phyloP scores from a whole-genome alignment of 2,797 vertebrate species.

The Hybognathus amarus region DNA sequence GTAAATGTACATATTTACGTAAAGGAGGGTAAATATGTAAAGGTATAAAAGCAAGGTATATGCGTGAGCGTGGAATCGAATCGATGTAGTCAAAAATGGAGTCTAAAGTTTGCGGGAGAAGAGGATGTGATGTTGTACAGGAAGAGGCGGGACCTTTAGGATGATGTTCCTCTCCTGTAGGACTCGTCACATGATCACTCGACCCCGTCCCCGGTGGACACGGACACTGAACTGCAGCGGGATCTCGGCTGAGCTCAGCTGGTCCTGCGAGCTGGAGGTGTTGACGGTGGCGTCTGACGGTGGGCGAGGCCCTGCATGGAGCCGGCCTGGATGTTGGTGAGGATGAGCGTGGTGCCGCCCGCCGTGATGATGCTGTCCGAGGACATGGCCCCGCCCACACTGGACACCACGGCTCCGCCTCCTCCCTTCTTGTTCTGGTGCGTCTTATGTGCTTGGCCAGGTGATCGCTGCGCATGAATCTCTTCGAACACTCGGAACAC shows the following conservation, averaged over 20 bases:
- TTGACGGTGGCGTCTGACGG: constrained; percentile 85
- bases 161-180: constrained; percentile 2
- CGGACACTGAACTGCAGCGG: constrained; percentile 98
- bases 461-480: constrained; percentile 99
- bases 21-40: constrained; percentile 80
- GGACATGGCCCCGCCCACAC: constrained; percentile 87
- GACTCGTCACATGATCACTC: constrained; percentile 80
- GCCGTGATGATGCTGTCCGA: constrained; percentile 95
- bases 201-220: constrained; percentile 95
- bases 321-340: constrained; percentile 98
- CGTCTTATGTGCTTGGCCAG: constrained; percentile 99
- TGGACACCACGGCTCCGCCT: constrained; percentile 88
- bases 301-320: constrained; percentile 89
- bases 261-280: constrained; percentile 86
- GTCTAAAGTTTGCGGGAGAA: constrained; percentile 34
- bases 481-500: constrained; percentile 98
- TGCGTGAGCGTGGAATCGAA: constrained; percentile 68
- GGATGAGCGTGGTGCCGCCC: constrained; percentile 97
- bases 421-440: constrained; percentile 99
- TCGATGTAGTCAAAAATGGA: constrained; percentile 56
- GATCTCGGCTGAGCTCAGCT: constrained; percentile 96
- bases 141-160: constrained; percentile 44
- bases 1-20: constrained; percentile 60
- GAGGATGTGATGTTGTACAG: constrained; percentile 30
- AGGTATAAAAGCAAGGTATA: constrained; percentile 67